Percentiles rank a stretch among this genome's conserved stretches.
Evolutionary conservation across 2,113 vertebrate species (phyloP).

Genomic region (Collichthys lucidus): DNA sequence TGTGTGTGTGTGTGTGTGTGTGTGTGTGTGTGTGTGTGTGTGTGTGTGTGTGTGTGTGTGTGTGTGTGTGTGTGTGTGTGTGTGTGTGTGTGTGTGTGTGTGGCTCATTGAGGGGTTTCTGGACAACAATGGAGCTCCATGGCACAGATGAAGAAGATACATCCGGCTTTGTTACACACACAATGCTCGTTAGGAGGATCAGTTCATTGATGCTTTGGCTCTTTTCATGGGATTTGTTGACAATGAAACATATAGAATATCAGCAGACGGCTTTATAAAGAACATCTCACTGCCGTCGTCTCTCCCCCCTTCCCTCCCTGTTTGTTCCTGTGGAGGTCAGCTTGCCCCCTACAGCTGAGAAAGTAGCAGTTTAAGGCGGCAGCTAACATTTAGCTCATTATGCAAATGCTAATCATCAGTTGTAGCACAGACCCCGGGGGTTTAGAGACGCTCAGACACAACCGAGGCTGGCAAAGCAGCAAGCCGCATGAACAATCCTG

Average conservation of each 20-base stretch:
- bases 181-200: no score
- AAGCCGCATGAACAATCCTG: slow-evolving; percentile 40
- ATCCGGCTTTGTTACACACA: not conserved
- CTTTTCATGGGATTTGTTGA: not conserved
- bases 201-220: not conserved
- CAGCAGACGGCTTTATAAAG: not conserved
- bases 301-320: not conserved
- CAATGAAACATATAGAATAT: not conserved
- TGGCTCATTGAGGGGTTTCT: not conserved
- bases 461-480: slow-evolving; percentile 47
- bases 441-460: slow-evolving; percentile 58
- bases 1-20: not conserved
- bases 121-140: not conserved
- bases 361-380: slow-evolving; percentile 77
- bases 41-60: no score
- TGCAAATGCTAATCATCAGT: slow-evolving; percentile 84
- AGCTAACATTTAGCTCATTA: slow-evolving; percentile 86
- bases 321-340: slow-evolving; percentile 60
- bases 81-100: no score
- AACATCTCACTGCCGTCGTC: not conserved
- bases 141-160: not conserved
- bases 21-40: no score
- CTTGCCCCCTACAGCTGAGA: slow-evolving; percentile 63
- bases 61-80: not conserved
- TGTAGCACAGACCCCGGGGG: slow-evolving; percentile 65